Conservation (phyloP, 2,113 vertebrate genomes). For the Varanus komodoensis region DNA sequence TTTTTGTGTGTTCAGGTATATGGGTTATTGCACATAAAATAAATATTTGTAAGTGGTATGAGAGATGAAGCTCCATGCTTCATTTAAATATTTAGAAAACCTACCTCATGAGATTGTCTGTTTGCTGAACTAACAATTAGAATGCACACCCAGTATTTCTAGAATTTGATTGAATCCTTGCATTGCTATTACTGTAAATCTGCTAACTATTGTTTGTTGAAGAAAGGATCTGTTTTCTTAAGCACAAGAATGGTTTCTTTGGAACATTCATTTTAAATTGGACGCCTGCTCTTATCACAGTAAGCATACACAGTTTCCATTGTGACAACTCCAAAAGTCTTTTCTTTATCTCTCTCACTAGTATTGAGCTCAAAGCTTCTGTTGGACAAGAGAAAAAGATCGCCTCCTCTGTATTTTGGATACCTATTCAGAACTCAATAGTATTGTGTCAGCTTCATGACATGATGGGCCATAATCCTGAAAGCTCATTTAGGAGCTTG, state of each 20-base stretch:
- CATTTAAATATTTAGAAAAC: slow-evolving; percentile 19
- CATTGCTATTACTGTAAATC: slow-evolving; percentile 13
- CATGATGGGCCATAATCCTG: not conserved
- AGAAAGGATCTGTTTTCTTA: slow-evolving; percentile 28
- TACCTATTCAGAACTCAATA: not conserved
- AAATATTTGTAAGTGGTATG: not conserved
- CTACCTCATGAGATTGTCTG: not conserved
- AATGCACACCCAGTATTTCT: slow-evolving; percentile 1
- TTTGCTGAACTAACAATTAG: not conserved
- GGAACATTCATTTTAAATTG: not conserved
- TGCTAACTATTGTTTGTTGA: slow-evolving; percentile 3
- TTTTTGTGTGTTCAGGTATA: not conserved
- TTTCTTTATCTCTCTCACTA: slow-evolving; percentile 28
- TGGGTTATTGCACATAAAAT: not conserved
- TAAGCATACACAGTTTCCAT: not conserved
- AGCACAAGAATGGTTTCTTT: not conserved
- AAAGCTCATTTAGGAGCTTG: not conserved
- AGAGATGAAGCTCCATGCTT: not conserved
- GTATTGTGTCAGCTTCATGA: slow-evolving; percentile 1
- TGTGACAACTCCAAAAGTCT: not conserved
- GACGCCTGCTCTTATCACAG: slow-evolving; percentile 15
- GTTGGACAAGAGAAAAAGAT: slow-evolving; percentile 4
- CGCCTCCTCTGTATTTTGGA: slow-evolving; percentile 1
- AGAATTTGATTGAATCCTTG: not conserved
- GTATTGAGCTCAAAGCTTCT: slow-evolving; percentile 12